These are phyloP conservation scores for Tokudaia muenninki DNA, from an alignment of 2,797 vertebrate genomes.

Conservation along the genomic window DNA sequence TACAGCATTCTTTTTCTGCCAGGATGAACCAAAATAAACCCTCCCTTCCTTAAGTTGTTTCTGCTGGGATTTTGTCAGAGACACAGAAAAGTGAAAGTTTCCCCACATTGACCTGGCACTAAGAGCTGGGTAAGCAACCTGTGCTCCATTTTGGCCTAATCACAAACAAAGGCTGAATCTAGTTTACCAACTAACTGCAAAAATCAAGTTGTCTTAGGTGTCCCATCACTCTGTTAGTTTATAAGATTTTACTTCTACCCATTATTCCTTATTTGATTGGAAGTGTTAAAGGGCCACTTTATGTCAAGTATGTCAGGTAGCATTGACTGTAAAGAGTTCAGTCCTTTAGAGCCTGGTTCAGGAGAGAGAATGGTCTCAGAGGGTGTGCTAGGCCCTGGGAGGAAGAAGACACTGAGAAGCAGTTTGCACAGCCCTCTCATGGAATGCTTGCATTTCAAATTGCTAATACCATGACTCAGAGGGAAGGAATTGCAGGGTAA, in stretches of 20 bases:
- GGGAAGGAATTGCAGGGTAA: background rate
- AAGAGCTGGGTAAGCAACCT: background rate
- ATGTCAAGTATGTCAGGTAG: background rate
- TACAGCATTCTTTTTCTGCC: background rate
- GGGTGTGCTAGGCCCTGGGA: background rate
- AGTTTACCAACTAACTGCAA: conserved; percentile 8
- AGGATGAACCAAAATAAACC: background rate
- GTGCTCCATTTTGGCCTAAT: conserved; percentile 18
- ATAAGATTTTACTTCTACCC: conserved; percentile 50
- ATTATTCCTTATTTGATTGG: conserved; percentile 49
- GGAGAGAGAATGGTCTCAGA: background rate
- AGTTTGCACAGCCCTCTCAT: background rate
- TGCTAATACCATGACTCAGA: background rate
- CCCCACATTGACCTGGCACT: background rate
- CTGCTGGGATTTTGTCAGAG: background rate
- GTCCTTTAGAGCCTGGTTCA: background rate
- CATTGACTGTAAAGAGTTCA: background rate
- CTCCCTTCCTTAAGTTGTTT: background rate
- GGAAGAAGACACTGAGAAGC: background rate
- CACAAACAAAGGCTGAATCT: background rate
- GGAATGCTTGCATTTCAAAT: background rate
- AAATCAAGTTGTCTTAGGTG: conserved; percentile 8
- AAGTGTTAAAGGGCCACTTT: background rate
- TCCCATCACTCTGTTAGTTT: background rate
- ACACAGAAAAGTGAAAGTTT: background rate